Conservation (phyloP, 2,113 vertebrate species). For the Emberiza fucata region DNA sequence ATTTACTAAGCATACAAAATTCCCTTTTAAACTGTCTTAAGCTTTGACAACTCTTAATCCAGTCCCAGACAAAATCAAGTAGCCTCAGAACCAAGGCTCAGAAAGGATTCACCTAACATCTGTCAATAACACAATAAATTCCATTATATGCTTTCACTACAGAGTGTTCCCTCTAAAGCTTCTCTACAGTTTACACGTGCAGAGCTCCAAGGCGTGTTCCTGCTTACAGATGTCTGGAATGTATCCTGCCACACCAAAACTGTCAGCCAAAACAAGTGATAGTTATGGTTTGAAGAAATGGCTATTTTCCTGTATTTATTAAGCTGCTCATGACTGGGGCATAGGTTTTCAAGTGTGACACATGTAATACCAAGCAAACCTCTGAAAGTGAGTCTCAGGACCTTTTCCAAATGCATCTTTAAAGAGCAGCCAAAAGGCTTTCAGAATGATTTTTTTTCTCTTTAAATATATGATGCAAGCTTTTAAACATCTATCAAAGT, state of each 20-base stretch:
- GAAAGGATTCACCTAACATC: background rate
- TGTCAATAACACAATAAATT: background rate
- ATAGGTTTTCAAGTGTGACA: background rate
- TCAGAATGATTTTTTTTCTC: background rate
- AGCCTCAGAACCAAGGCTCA: background rate
- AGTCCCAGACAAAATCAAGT: background rate
- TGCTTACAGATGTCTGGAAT: background rate
- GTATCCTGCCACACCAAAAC: background rate
- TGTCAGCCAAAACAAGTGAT: background rate
- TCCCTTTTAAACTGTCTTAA: background rate
- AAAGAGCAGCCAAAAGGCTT: background rate
- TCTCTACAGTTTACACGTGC: background rate
- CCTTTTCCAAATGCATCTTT: background rate
- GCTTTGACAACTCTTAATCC: background rate
- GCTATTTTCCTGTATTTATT: background rate
- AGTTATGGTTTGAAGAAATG: background rate
- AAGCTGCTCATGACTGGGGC: background rate
- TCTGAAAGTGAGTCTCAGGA: background rate
- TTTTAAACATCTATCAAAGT: background rate
- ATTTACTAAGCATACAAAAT: background rate
- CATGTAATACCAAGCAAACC: background rate
- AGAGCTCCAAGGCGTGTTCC: background rate
- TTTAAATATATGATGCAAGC: background rate
- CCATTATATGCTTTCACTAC: background rate
- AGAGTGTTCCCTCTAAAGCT: background rate